Base-by-base conservation (phyloP, 2,113 vertebrate genomes). In the Tupaia tana region DNA sequence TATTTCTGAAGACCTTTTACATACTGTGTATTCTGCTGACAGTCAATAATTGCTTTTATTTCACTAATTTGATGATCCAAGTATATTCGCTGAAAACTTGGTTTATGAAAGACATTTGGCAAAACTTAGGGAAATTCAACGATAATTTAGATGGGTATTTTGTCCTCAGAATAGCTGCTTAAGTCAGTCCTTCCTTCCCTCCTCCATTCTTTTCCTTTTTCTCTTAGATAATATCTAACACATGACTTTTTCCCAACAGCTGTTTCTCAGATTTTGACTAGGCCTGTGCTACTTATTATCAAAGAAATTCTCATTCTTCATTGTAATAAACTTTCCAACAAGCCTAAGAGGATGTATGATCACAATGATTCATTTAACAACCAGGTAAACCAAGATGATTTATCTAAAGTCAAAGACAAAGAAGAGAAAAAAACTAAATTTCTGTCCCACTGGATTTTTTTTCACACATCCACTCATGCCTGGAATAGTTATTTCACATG, bases 381-480 rank as follows among this genome's bases (percentile, higher is more conserved):
- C 16, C 20, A 89, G 74, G 19, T 4, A 81, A 88, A 54, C 59
- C 58, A 86, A 66, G 66, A 8, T 67, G 43, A 89, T 66, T 80
- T 74, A 22, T 52, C 12, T 43, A 86, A 95, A n/a, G 18, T 59
- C n/a, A 94, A 66, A 74, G n/a, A 78, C 90, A 92, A 20, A n/a
- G 5, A 71, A 77, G 56, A 61, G 52, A 31, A 86, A 89, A 13
- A 75, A 74, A 43, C 43, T 7, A 15, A 82, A 88, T 93, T 91
- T 9, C 7, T 43, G 22, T 54, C 7, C 14, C 16, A 66, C 12
- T 24, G 11, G 7, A 10, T 61, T 10, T 52, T 58, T 7, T 63
- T 78, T 74, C 56, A 6, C 7, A 25, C 7, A 59, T 54, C n/a
- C 15, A 12, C 54, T 89, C 34, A 43, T 16, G 20, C 25, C 54